Evolutionary conservation across 2,888 invertebrate species (phyloP), one percentile per base, ranked within the genome.

Genomic region (Drosophila affinis): DNA sequence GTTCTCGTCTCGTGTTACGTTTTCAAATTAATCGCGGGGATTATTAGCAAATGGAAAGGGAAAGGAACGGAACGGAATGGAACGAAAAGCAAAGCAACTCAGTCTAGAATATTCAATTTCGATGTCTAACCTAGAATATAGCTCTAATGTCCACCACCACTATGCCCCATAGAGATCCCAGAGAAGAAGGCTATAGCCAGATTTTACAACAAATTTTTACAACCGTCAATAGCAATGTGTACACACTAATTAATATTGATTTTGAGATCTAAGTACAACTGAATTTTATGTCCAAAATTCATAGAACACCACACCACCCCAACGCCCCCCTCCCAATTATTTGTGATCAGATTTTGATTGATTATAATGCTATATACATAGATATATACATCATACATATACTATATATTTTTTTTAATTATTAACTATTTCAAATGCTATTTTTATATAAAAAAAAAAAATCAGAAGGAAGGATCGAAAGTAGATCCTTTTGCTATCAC

Each of bases 361-460:
- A 71, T 61, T 76, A 62, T 76, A 57, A 32, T 32, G 61, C 61
- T 64, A 48, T 60, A 55, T 47, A 62, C 57, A 75, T 63, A 62
- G 72, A 53, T 63, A 58, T 59, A 77, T 68, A 58, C 56, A 68
- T 55, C 18, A 55, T 48, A 39, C 47, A 21, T 60, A n/a, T 21
- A 18, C 64, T 57, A 53, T 58, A 59, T 49, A 60, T 63, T 62
- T 67, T 73, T 67, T 60, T 62, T 76, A 82, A 82, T 86, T 76
- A 76, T 78, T 68, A 77, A 77, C 81, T 75, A 80, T 69, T 75
- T 78, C 53, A 78, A 76, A 67, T 49, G 64, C 85, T 85, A 87
- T 85, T 81, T 81, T 81, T 81, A 81, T 81, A 79, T 76, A 73
- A 70, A 87, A 87, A 68, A 14, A 72, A 61, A 14, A 72, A 62